Base-by-base conservation (phyloP, 2,888 invertebrate genomes). In the Troglohyphantes excavatus region DNA sequence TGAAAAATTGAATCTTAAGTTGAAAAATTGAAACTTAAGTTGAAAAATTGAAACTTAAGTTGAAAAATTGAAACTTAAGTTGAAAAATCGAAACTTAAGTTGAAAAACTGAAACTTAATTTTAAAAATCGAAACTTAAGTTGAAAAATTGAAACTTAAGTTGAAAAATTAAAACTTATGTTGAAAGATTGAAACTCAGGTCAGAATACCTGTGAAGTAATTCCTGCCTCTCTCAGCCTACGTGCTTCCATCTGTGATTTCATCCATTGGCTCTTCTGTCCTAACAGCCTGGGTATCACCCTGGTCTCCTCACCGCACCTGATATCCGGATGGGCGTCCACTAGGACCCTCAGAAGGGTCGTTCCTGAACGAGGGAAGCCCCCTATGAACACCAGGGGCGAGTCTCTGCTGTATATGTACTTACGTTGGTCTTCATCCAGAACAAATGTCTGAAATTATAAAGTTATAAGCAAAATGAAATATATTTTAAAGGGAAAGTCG, bases 321-420 rank as follows among this genome's bases (percentile, higher is more conserved):
- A 99, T 97, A 93, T 97, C 97, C 19, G 98, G 97, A 95, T 99
- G 99, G 91, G 99, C 98, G 94, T 99, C 99, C 92, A 99, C 95
- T 97, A 99, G 98, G 91, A 98, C 98, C 93, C 99, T 95, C 97
- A 98, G 98, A 92, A 99, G 95, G 91, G 99, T 99, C 70, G 99
- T 99, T 82, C 99, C 99, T 70, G 98, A 98, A 92, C 99, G 95
- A 87, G 99, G 99, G 93, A 99, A 98, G 91, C 99, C 99, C 88
- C 99, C 99, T 93, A 99, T 97, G 95, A 98, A 98, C 93, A 98
- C 97, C 92, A 98, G 95, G 92, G 98, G 98, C 96, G 98, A 97
- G 92, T 96, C 95, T 92, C 97, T 95, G 93, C 97, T 96, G 94
- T 97, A 97, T 90, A 81, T 65, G 61, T 91, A 91, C 72, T 90